Evolutionary conservation across 2,797 vertebrate genomes (phyloP).

Genomic region (Cyprinodon diabolis): DNA sequence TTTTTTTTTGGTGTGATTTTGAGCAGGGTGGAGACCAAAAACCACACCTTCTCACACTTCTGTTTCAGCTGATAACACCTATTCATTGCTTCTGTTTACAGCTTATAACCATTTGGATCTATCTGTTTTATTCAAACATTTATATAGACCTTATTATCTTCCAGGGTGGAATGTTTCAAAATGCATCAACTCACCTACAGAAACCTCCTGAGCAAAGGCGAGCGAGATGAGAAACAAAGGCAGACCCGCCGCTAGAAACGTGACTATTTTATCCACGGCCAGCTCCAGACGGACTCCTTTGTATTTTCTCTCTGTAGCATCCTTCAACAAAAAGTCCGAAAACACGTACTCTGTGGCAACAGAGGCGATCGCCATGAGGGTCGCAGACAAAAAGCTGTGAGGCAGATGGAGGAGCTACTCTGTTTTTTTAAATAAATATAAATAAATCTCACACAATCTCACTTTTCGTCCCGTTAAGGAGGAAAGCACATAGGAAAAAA

Average conservation of each 20-base stretch:
- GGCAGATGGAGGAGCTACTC: slow-evolving; percentile 11
- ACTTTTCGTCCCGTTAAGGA: neutral
- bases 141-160: too few species aligned
- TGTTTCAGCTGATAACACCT: neutral
- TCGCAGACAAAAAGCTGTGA: slow-evolving; percentile 32
- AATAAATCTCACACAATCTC: neutral
- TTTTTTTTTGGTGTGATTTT: neutral
- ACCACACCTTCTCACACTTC: slow-evolving; percentile 3
- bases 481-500: neutral
- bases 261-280: slow-evolving; percentile 92
- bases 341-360: slow-evolving; percentile 96
- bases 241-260: slow-evolving; percentile 90
- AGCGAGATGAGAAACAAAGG: slow-evolving; percentile 96
- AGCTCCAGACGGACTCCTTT: slow-evolving; percentile 92
- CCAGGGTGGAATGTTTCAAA: neutral
- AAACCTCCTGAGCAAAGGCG: slow-evolving; percentile 95
- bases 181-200: slow-evolving; percentile 85
- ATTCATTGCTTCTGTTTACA: neutral
- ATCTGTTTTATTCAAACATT: neutral
- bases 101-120: neutral
- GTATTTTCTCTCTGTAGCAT: slow-evolving; percentile 86
- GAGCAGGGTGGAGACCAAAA: neutral
- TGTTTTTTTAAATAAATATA: slow-evolving; percentile 9
- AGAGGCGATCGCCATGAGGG: slow-evolving; percentile 90
- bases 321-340: slow-evolving; percentile 94